Base-by-base conservation (phyloP, 2,113 vertebrate genomes). In the Mesembrinibis cayennensis region DNA sequence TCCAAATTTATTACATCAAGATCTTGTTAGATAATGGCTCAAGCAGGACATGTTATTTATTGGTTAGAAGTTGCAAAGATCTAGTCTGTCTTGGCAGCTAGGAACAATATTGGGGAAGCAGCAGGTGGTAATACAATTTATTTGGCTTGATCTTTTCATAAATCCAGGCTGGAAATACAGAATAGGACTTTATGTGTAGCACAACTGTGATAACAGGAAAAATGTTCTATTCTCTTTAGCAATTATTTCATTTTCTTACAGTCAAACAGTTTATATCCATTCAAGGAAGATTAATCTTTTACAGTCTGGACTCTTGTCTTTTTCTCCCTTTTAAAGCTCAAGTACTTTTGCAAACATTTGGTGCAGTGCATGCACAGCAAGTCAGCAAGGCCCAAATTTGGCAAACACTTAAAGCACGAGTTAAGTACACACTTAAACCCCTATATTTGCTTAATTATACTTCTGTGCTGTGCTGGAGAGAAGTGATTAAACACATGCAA, bases 301-400 rank as follows among this genome's bases (percentile, higher is more conserved):
- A 81, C 72, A 87, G 14, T 29, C 34, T 59, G 38, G 34, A 89
- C 38, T 20, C 14, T 22, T 53, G 5, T n/a, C 34, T 38, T 93
- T 89, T 82, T 69, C 61, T 88, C 47, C 10, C 44, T 82, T 67
- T 82, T 38, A 79, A 77, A 95, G 34, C 30, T 70, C 67, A 86
- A 96, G 67, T 50, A 44, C 55, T 92, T 96, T 13, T 50, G n/a
- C 66, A 94, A 95, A 94, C 38, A 59, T 86, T 85, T 76, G 77
- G 56, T 81, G 55, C 82, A 92, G 47, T 0, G 1, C 26, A 47
- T 13, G 45, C 76, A 38, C 38, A 92, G 52, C 29, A 73, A 67
- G 22, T 67, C 84, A 62, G 52, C 36, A 30, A 82, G 44, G 23
- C n/a, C 30, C 59, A 62, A 8, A 47, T 72, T 53, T 62, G 38